Evolutionary conservation across 2,888 invertebrate species (phyloP), one percentile per base, ranked within the genome.

Genomic region (Trissonchulus latispiculum): DNA sequence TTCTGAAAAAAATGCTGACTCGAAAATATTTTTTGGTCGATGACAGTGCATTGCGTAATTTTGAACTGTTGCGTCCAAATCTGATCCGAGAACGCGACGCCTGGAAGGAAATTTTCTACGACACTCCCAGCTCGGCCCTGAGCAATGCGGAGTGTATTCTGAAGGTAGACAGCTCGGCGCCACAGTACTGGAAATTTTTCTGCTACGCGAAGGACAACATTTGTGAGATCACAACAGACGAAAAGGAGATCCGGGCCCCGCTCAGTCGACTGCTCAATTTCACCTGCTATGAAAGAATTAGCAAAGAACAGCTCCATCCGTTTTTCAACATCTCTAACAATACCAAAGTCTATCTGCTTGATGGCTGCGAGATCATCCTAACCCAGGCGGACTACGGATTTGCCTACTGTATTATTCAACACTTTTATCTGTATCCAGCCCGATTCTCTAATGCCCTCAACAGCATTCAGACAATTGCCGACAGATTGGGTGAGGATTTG

Each of bases 171-270:
- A 29, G 32, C 29, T 28, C 31, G 1, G 48, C 74, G 1, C 29
- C 72, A 2, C 36, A 67, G 31, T 74, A 48, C 36, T 74, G 74
- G 74, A 74, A 74, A 66, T 74, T 74, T 37, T 74, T 74, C 72
- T 74, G 70, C 37, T 74, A 62, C 72, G 74, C 74, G n/a, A 36
- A 35, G 23, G 72, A 72, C 59, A 74, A 74, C 32, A 74, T 74
- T 33, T 71, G 72, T 67, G 74, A 74, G 36, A 72, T 74, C 3
- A 74, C 72, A 1, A 74, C 74, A 2, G 74, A 74, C 61, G 74
- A 74, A 67, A 31, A 66, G 35, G 74, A 74, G 15, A 72, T 74
- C 35, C 32, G 61, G 2, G 72, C 72, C 23, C 74, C 74, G 59
- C 33, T 74, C 1, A 67, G 67, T 31, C 36, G 74, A 36, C n/a